Evolutionary conservation across 1,140 invertebrate genomes (phyloP), one percentile per base, ranked within the genome.

Genomic region (Caerostris darwini): DNA sequence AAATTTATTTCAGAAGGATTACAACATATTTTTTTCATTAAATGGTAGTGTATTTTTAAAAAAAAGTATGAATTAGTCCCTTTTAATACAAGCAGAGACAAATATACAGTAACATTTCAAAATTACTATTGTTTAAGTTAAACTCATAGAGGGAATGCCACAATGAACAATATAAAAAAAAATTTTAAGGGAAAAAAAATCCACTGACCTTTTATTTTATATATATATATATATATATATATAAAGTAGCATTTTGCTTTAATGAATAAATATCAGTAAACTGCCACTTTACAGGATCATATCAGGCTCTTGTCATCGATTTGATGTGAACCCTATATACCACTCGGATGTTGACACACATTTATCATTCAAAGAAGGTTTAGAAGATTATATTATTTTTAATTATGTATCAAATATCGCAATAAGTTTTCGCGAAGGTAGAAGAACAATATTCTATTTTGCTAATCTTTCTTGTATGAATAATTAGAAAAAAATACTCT

Each of bases 51-150:
- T 59, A 7, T 59, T 6, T 77, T 19, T 50, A 10, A 12, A 77
- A 77, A n/a, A 77, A 77, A 77, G 71, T 53, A 77, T 50, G 53
- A 77, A 77, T 77, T 77, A 50, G 71, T 77, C 71, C 34, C 71
- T 77, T 19, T 77, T 50, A 7, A 77, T 64, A 17, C 10, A 17
- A 14, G 17, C 8, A 17, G 17, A 64, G 34, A 34, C 34, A 64
- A 53, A 12, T 12, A 77, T 77, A 77, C 34, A 50, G 71, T 34
- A 34, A 34, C 34, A 34, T 34, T 34, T 34, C 34, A 34, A 34
- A 34, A 34, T 34, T 34, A 34, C 34, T 34, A 34, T 34, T 34
- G 34, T 34, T 34, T 34, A 34, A 34, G 0, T 34, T 34, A 34
- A 77, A 77, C 69, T 77, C 19, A 77, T 53, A 50, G 8, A 12